Base-by-base conservation (phyloP, 2,797 vertebrate species). In the Acrocephalus scirpaceus region DNA sequence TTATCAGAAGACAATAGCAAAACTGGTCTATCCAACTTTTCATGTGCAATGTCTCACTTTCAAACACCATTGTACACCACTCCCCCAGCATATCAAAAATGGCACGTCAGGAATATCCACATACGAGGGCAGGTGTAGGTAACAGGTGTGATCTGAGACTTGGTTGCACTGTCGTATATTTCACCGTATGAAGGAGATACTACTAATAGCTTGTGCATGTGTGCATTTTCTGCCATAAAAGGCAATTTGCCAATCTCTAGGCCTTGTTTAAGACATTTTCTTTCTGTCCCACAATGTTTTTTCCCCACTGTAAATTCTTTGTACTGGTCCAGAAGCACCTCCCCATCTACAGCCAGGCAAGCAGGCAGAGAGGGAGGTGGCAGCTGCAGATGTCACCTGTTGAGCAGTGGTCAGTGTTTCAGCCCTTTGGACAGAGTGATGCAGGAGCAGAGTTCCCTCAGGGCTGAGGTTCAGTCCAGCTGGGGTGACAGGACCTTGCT, bases 341-440 rank as follows among this genome's bases (percentile, higher is more conserved):
- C 36, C 18, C 18, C 5, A 2, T 4, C 27, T 26, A 7, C 17
- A 72, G 48, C 47, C 60, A 12, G 36, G 5, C 1, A 0, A 47
- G 25, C 0, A 2, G 65, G 45, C 56, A 65, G 56, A 18, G 13
- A 40, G 0, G 7, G 65, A 32, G 40, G 67, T 44, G 72, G 56
- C 36, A 36, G 27, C 48, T 45, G 36, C 64, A 58, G 60, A 13
- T 1, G 17, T 50, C 44, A 54, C 66, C 14, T 34, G 19, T 25
- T 16, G 70, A 47, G 18, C 65, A 38, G 57, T 7, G 44, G 10
- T 29, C 23, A 1, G 10, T 53, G 20, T 36, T 84, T 21, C 64
- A 40, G 11, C 29, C 34, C 45, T 57, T 78, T 65, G 56, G 51
- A 40, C 5, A 26, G n/a, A 30, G n/a, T 0, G 1, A 10, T 42